Evolutionary conservation across 1,140 invertebrate species (phyloP).

Genomic region (Samia ricini): DNA sequence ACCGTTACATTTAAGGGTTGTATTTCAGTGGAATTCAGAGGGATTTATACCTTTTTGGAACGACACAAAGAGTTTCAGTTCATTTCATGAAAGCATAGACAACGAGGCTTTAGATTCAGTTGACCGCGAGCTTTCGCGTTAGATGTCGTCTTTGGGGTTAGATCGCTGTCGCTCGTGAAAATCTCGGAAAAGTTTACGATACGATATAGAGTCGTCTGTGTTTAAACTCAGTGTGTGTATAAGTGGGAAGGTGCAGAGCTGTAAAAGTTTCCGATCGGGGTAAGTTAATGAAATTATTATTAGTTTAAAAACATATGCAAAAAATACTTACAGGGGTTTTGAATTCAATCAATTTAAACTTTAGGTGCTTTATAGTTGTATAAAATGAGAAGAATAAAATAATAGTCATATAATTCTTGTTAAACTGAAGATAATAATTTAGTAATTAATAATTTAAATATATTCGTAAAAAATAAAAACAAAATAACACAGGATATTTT

Average conservation of each 20-base stretch:
- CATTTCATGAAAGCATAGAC: constrained; percentile 71
- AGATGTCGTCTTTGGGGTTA: constrained; percentile 29
- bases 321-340: too few species aligned
- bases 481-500: too few species aligned
- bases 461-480: too few species aligned
- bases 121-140: constrained; percentile 68
- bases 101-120: constrained; percentile 58
- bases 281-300: constrained; percentile 9
- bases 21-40: not conserved
- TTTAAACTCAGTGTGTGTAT: constrained; percentile 9
- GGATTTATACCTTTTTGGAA: constrained; percentile 35
- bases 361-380: too few species aligned
- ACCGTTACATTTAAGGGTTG: not conserved
- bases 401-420: too few species aligned
- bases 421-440: too few species aligned
- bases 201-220: constrained; percentile 3
- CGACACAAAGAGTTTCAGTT: constrained; percentile 50
- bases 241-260: not conserved
- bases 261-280: constrained; percentile 7
- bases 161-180: constrained; percentile 13
- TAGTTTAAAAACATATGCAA: not conserved
- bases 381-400: too few species aligned
- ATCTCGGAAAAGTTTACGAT: constrained; percentile 61
- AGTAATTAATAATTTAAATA: too few species aligned
- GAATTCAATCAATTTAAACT: too few species aligned